Evolutionary conservation across 2,888 invertebrate genomes (phyloP).

Genomic region (Parascotia fuliginaria): DNA sequence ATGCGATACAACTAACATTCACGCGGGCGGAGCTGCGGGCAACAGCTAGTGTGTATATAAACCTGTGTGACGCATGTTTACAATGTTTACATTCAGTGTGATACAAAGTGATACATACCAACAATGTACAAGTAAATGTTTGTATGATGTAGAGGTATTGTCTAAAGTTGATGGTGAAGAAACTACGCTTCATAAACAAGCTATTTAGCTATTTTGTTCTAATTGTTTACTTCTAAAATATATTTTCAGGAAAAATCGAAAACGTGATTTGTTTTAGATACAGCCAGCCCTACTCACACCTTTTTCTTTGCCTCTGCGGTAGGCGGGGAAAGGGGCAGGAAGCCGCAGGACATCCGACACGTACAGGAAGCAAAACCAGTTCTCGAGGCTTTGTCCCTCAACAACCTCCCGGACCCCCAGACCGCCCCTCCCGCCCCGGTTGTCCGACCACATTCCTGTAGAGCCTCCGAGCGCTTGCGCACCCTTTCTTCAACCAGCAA

Average conservation of each 20-base stretch:
- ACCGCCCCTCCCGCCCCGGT: slow-evolving; percentile 53
- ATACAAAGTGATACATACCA: too few relatives aligned
- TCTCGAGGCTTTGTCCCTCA: slow-evolving; percentile 81
- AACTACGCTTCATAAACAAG: too few relatives aligned
- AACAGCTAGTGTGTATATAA: slow-evolving; percentile 23
- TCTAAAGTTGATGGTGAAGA: too few relatives aligned
- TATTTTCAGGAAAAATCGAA: slow-evolving; percentile 6
- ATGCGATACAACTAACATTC: too few relatives aligned
- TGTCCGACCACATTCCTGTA: slow-evolving; percentile 78
- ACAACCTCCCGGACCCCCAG: slow-evolving; percentile 64
- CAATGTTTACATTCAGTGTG: slow-evolving; percentile 21
- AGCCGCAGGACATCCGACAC: slow-evolving; percentile 87
- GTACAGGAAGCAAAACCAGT: slow-evolving; percentile 86
- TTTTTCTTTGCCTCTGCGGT: slow-evolving; percentile 63
- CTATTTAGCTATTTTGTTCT: too few relatives aligned
- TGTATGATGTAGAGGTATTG: too few relatives aligned
- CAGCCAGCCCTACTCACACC: slow-evolving; percentile 65
- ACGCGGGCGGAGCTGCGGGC: too few relatives aligned
- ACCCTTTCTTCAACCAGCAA: slow-evolving; percentile 61
- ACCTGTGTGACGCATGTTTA: slow-evolving; percentile 32
- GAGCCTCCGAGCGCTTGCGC: slow-evolving; percentile 72
- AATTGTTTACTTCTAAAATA: neutral
- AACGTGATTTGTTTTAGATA: slow-evolving; percentile 21
- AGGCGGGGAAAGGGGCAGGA: slow-evolving; percentile 75
- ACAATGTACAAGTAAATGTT: too few relatives aligned